Evolutionary conservation across 2,888 invertebrate species (phyloP).

Genomic region (Eupithecia abbreviata): DNA sequence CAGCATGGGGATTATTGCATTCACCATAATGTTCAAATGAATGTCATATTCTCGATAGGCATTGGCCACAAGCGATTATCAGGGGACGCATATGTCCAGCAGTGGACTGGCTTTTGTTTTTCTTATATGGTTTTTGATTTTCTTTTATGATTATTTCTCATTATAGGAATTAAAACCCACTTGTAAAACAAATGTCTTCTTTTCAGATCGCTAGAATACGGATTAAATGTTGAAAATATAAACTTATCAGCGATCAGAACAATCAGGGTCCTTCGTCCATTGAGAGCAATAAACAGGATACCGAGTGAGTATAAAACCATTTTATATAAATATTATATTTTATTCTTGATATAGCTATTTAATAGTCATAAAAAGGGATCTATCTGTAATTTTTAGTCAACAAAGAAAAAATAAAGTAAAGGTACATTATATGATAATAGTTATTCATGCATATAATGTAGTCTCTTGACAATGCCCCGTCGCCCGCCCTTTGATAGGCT

Average conservation of each 20-base stretch:
- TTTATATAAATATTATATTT: neutral
- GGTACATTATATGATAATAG: no score
- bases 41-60: neutral
- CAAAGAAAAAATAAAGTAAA: no score
- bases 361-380: no score
- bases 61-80: neutral
- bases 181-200: constrained; percentile 12
- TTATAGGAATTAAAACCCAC: neutral
- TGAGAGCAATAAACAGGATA: constrained; percentile 99
- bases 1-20: neutral
- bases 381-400: neutral
- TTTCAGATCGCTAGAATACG: constrained; percentile 91
- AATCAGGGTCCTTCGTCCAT: constrained; percentile 97
- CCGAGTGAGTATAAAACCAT: constrained; percentile 91
- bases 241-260: constrained; percentile 99
- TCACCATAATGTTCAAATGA: neutral
- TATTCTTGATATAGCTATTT: no score
- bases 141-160: neutral
- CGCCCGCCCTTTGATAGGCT: no score
- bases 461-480: no score
- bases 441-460: no score
- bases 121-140: no score
- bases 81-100: neutral
- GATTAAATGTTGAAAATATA: constrained; percentile 97
- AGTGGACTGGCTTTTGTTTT: neutral